phyloP scores from a whole-genome alignment of 2,113 vertebrate species.

The Haplochromis vanheusdeni region DNA sequence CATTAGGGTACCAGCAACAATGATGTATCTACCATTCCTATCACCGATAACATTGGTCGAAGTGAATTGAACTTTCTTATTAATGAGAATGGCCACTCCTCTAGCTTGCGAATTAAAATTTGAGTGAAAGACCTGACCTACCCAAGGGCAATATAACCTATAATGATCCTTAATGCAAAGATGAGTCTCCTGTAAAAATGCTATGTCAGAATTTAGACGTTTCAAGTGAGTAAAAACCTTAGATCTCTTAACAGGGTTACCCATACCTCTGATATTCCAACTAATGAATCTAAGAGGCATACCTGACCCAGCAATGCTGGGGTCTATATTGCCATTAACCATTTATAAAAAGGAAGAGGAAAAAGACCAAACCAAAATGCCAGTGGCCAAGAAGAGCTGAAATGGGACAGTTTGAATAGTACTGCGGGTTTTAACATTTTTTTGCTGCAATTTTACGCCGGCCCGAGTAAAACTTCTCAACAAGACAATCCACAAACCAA shows the following conservation, averaged over 20 bases:
- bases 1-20: not conserved
- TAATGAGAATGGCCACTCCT: not conserved
- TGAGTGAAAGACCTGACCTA: not conserved
- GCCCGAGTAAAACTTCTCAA: no score
- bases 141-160: not conserved
- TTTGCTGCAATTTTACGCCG: no score
- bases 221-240: not conserved
- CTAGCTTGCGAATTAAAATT: not conserved
- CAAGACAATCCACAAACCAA: no score
- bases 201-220: rapidly evolving
- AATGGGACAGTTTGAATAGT: no score
- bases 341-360: no score
- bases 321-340: no score
- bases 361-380: no score
- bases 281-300: no score
- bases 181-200: not conserved
- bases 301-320: no score
- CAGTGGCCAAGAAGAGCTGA: no score
- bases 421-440: no score
- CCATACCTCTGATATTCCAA: not conserved
- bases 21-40: not conserved
- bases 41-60: not conserved
- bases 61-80: not conserved
- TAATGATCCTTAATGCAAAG: rapidly evolving
- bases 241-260: rapidly evolving